Base-by-base conservation (phyloP, 2,113 vertebrate genomes). In the Electrona antarctica region DNA sequence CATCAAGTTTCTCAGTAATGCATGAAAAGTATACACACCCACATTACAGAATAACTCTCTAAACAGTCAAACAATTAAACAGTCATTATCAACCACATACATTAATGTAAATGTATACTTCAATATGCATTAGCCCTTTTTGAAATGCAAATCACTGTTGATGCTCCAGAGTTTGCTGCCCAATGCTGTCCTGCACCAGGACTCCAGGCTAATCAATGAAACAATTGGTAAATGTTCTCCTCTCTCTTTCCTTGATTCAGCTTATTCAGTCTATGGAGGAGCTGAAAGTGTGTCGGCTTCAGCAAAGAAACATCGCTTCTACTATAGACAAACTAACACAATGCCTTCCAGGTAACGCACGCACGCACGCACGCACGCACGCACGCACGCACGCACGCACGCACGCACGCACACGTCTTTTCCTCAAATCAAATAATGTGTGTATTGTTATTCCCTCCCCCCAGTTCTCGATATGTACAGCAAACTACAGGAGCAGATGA, bases 401-500 rank as follows among this genome's bases (percentile, higher is more conserved):
- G 5, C 33, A 6, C 33, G 5, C n/a, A 57, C 55, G 6, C n/a
- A 13, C 7, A 4, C 57, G 7, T 28, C 1, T 60, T 11, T 7
- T 60, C 11, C 12, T 64, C 10, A 54, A 21, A 11, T 49, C 13
- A 60, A 69, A 48, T 3, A 14, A 45, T 14, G 8, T 51, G 33
- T 33, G 47, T 21, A 63, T 21, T 15, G n/a, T 8, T 58, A 1
- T 54, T 50, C 48, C 55, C 62, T 5, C 10, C n/a, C 49, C 8
- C 1, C 91, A 99, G 98, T 98, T 15, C 88, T 99, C 85, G 96
- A 99, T 91, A 99, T 99, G 98, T 99, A 99, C 92, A 95, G 94
- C 90, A 95, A 95, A 74, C 91, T 99, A 33, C 95, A 96, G 85
- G 97, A 98, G 67, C 97, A 99, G 86, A 98, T 99, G 97, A 96